Percentiles rank a stretch among this genome's conserved stretches.
phyloP scores from a whole-genome alignment of 1,140 invertebrate species.

The Drosophila malerkotliana region DNA sequence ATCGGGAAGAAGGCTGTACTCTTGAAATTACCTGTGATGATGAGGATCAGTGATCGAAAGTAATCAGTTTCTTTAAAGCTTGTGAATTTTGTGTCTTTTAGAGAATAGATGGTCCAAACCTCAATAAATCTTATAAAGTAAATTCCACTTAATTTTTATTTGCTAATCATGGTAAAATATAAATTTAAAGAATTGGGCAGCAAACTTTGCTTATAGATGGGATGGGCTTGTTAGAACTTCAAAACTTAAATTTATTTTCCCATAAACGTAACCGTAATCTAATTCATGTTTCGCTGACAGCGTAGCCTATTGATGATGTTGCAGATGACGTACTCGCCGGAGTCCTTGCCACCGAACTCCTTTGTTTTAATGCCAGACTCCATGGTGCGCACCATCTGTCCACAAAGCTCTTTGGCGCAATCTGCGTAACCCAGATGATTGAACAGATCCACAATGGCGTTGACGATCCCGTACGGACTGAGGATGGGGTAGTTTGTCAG shows the following conservation, averaged over 20 bases:
- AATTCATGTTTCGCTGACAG: conserved; percentile 13
- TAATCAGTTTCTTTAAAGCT: neutral
- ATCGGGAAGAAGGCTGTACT: neutral
- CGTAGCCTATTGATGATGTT: conserved; percentile 65
- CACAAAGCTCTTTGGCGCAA: conserved; percentile 44
- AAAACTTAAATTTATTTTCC: neutral
- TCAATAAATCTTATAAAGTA: neutral
- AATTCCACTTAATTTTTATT: too few relatives aligned
- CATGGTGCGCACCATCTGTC: conserved; percentile 64
- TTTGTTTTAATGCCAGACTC: conserved; percentile 52
- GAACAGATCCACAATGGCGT: conserved; percentile 65
- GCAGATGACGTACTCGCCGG: conserved; percentile 66
- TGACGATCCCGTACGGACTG: conserved; percentile 74
- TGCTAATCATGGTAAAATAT: too few relatives aligned
- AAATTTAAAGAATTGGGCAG: too few relatives aligned
- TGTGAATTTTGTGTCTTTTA: neutral
- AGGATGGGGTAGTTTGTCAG: conserved; percentile 59
- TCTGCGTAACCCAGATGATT: conserved; percentile 40
- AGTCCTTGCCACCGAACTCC: conserved; percentile 64
- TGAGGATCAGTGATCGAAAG: neutral
- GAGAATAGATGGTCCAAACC: neutral
- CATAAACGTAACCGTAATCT: too few relatives aligned
- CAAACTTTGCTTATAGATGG: too few relatives aligned
- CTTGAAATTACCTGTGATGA: neutral
- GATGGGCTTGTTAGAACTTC: neutral